Evolutionary conservation across 2,888 invertebrate species (phyloP), one percentile per base, ranked within the genome.

Genomic region (Ornithoptera priamus): DNA sequence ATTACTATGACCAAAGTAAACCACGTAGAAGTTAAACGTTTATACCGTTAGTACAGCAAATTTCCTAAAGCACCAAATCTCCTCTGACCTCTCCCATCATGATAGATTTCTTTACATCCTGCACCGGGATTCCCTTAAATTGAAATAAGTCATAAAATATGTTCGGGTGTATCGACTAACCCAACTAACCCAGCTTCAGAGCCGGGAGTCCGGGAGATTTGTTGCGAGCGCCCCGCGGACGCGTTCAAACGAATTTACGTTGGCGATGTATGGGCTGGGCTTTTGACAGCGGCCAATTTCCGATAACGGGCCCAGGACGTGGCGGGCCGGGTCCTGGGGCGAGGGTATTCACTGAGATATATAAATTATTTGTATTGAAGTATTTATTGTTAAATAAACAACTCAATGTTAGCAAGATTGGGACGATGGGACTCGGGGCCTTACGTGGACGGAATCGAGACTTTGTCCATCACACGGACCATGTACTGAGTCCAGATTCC

Each of bases 251-350:
- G 67, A 64, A 68, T 68, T 68, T 67, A 62, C 68, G 59, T 60
- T 64, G 24, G 67, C 53, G 69, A 72, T 73, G 73, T 73, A 74
- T 76, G 73, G 66, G 60, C 63, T 17, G 71, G 67, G 67, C 60
- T 71, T 73, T 70, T 75, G 75, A 72, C 73, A 72, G 72, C 60
- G 68, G 58, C 50, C 74, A 72, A 75, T 74, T 73, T 72, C 74
- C 75, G 71, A 72, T 75, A 69, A 71, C 73, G 72, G 70, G 60
- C 65, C 68, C 66, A 62, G 71, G 56, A 62, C 56, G 46, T 65
- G 61, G 60, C 53, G 63, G 69, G 61, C 65, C n/a, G 65, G 66
- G 22, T 66, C 20, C 62, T 62, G 62, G 61, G 57, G 15, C 65
- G 42, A 58, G 30, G 39, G 67, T 70, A 53, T 70, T 66, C 46